Evolutionary conservation across 2,888 invertebrate species (phyloP), one percentile per base, ranked within the genome.

Genomic region (Metopia argyrocephala): DNA sequence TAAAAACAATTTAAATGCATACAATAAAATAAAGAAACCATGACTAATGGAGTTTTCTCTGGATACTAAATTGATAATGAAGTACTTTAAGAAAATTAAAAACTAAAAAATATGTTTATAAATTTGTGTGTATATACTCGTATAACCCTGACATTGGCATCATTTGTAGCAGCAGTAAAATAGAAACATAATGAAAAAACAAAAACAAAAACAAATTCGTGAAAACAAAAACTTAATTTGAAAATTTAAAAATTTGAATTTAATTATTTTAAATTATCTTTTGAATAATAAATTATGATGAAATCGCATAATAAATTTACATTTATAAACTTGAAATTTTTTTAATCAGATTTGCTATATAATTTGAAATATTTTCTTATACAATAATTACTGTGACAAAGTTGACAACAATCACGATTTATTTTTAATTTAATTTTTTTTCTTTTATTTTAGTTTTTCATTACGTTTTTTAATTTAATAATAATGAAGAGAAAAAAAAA

Each of bases 391-490:
- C 45, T 45, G 50, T 64, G 54, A 76, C 70, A 69, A 76, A 50
- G 38, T 64, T 69, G 56, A 76, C 69, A 70, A 59, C n/a, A 38
- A 64, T 76, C 76, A 76, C 76, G 76, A 64, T 70, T 76, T 76
- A 6, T 54, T 50, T 48, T 38, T 45, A 28, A 52, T 20, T 48
- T 27, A 50, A 48, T 71, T 61, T 27, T 56, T 12, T 46, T 54
- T 64, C n/a, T 38, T 38, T 2, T 15, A 38, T 9, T 38, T 38
- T n/a, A 27, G 12, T n/a, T 38, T 27, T 7, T 48, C 23, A 21
- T 7, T 48, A 12, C n/a, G 15, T 66, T 66, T 2, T 20, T 74
- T 20, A 54, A 62, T 62, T 54, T 25, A n/a, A n/a, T 59, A 27
- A 57, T 52, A 38, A 38, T 50, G 3, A 65, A 38, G 15, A 38